Evolutionary conservation across 2,888 invertebrate species (phyloP).

Genomic region (Ellobium chinense): DNA sequence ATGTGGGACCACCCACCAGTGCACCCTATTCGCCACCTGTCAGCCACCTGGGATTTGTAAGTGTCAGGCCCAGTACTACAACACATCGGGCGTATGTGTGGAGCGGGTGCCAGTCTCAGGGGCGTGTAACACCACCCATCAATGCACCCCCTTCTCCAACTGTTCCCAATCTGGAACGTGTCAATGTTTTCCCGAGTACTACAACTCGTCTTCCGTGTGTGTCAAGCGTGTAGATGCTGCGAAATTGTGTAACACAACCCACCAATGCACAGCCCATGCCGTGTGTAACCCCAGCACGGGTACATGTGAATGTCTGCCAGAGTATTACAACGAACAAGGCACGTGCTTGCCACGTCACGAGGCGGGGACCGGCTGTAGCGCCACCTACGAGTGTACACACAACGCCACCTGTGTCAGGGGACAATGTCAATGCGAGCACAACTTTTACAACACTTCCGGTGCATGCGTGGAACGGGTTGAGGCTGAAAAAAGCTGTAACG

Average conservation of each 20-base stretch:
- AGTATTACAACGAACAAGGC: constrained; percentile 33
- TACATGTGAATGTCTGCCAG: constrained; percentile 19
- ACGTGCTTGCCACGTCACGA: constrained; percentile 24
- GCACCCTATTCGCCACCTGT: constrained; percentile 43
- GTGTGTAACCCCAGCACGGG: background rate
- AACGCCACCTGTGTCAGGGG: constrained; percentile 28
- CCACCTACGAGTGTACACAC: constrained; percentile 44
- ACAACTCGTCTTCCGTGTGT: background rate
- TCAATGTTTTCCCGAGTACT: constrained; percentile 2
- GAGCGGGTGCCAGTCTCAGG: constrained; percentile 8
- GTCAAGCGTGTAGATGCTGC: constrained; percentile 14
- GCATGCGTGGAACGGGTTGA: constrained; percentile 19
- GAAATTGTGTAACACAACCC: constrained; percentile 3
- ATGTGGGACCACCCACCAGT: constrained; percentile 42
- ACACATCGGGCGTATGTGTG: constrained; percentile 35
- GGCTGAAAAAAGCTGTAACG: constrained; percentile 29
- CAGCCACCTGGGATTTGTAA: constrained; percentile 28
- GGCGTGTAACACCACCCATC: constrained; percentile 27
- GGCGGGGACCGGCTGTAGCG: constrained; percentile 25
- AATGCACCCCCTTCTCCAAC: constrained; percentile 34
- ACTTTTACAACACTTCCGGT: constrained; percentile 10
- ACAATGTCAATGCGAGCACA: constrained; percentile 12
- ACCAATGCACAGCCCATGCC: constrained; percentile 36
- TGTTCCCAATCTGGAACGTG: constrained; percentile 16
- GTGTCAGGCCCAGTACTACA: constrained; percentile 41